Evolutionary conservation across 2,888 invertebrate genomes (phyloP).

Genomic region (Entomobrya proxima): DNA sequence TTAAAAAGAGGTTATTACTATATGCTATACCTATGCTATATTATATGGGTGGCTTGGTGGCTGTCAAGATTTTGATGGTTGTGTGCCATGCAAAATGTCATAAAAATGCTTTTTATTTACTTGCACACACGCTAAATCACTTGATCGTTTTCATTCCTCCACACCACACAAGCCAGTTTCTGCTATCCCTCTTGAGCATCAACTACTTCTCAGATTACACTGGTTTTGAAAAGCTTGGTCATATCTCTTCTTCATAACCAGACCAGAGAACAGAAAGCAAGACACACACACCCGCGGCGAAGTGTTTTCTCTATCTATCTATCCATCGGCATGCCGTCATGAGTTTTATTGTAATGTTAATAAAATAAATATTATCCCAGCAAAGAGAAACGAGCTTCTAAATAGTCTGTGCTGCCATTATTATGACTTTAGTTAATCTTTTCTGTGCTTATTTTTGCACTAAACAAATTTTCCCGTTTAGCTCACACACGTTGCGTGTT

Average conservation of each 20-base stretch:
- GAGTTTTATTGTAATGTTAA: neutral
- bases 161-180: neutral
- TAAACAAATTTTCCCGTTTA: neutral
- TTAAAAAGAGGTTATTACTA: neutral
- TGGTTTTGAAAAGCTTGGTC: neutral
- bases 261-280: neutral
- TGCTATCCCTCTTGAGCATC: neutral
- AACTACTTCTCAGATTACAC: conserved; percentile 22
- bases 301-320: too few species aligned
- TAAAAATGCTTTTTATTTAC: conserved; percentile 11
- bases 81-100: conserved; percentile 39
- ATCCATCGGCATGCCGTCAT: neutral
- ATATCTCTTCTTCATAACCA: too few species aligned
- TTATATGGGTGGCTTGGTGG: conserved; percentile 15
- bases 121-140: neutral
- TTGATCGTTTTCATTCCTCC: neutral
- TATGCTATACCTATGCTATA: too few species aligned
- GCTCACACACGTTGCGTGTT: neutral
- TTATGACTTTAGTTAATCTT: neutral
- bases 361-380: neutral
- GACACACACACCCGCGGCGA: neutral
- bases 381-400: neutral
- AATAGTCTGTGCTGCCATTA: too few species aligned
- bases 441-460: neutral
- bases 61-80: conserved; percentile 35